phyloP scores from a whole-genome alignment of 2,797 vertebrate species.

The Tolypeutes matacus region DNA sequence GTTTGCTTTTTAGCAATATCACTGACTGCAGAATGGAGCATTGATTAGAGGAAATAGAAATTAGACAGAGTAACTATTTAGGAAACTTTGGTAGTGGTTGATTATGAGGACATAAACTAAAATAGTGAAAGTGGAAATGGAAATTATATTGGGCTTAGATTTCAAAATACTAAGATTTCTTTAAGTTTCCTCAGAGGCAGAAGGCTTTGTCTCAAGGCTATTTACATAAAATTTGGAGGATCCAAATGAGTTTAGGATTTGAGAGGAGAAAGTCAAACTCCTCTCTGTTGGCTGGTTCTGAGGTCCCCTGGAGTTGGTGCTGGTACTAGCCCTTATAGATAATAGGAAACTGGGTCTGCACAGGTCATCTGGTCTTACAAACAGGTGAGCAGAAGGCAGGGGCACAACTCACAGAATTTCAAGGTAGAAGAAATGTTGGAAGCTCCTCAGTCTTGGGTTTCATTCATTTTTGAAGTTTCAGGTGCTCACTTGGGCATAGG shows the following conservation, averaged over 20 bases:
- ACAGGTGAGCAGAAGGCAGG: not conserved
- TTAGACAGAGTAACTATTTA: not conserved
- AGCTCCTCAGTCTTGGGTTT: not conserved
- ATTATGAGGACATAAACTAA: not conserved
- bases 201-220: not conserved
- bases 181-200: not conserved
- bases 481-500: not conserved
- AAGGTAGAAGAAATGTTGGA: not conserved
- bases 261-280: not conserved
- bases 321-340: not conserved
- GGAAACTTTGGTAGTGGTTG: not conserved
- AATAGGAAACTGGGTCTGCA: not conserved
- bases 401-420: not conserved
- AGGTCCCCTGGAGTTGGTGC: not conserved
- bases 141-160: not conserved
- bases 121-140: not conserved
- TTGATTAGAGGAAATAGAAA: not conserved
- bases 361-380: not conserved
- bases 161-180: not conserved
- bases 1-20: constrained; percentile 36
- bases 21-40: not conserved
- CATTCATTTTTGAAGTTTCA: not conserved
- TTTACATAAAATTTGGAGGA: not conserved
- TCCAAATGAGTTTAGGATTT: not conserved
- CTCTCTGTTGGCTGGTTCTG: not conserved